Evolutionary conservation across 2,888 invertebrate genomes (phyloP).

Genomic region (Anagyrus pseudococci): DNA sequence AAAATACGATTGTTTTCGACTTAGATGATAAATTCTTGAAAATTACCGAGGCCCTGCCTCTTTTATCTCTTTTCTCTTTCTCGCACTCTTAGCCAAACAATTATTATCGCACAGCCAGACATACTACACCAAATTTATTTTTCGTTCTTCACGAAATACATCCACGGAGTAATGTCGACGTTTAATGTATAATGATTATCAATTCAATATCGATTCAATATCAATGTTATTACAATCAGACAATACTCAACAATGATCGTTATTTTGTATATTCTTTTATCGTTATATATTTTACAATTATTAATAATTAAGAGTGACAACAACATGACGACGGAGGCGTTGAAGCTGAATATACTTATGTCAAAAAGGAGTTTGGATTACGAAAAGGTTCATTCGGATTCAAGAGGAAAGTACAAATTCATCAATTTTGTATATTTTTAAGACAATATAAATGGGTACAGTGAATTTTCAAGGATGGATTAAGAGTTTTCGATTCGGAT

Average conservation of each 20-base stretch:
- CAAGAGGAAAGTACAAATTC: constrained; percentile 12
- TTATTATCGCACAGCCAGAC: constrained; percentile 40
- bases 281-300: constrained; percentile 58
- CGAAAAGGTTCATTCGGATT: constrained; percentile 35
- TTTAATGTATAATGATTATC: constrained; percentile 62
- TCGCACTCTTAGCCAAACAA: constrained; percentile 28
- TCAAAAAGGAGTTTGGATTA: constrained; percentile 40
- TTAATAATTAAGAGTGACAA: constrained; percentile 61
- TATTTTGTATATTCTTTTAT: constrained; percentile 45
- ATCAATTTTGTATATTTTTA: constrained; percentile 19
- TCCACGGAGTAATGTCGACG: constrained; percentile 53
- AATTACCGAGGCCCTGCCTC: neutral
- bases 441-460: constrained; percentile 26
- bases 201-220: constrained; percentile 62
- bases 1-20: neutral
- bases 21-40: constrained; percentile 30
- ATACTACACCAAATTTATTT: constrained; percentile 46
- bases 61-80: neutral
- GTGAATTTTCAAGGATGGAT: constrained; percentile 28
- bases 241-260: constrained; percentile 62
- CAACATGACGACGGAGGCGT: constrained; percentile 63
- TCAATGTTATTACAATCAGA: constrained; percentile 62
- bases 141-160: constrained; percentile 55
- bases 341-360: constrained; percentile 52
- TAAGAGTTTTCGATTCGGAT: constrained; percentile 31